Base-by-base conservation (phyloP, 92 coral and sea anemone genomes). In the Palythoa grandis region DNA sequence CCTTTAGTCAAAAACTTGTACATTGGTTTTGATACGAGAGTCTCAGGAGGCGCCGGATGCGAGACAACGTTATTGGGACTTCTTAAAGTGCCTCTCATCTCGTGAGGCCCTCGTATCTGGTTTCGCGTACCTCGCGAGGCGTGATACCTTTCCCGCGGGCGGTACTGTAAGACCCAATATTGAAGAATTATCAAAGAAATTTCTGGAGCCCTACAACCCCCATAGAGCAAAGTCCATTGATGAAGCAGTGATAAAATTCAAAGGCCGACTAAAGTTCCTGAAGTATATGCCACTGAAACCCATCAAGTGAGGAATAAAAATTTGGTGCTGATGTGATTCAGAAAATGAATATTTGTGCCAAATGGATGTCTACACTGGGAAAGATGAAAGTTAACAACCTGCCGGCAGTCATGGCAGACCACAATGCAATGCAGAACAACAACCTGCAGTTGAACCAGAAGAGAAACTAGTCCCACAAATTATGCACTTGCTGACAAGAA, bases 401-500 rank as follows among this genome's bases (percentile, higher is more conserved):
- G 11, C 38, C 74, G 3, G 1, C 35, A 29, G 1, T 29, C 35
- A 29, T 0, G 35, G 35, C 35, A 29, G 35, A 29, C 1, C 35
- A 29, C 35, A 29, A 29, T 0, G 35, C 35, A 1, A 29, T 29
- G 35, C 35, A 29, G 35, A 72, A n/a, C 52, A 35, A 11, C 53
- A 10, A 40, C n/a, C 54, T 11, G 10, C 58, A 60, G 56, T 17
- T 13, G 29, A 66, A 19, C 74, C 19, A 37, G 77, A 67, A 56
- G 68, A 83, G 23, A 35, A 22, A 48, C 65, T 47, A 2, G 35
- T 54, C n/a, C 40, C 65, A 11, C 63, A 16, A 6, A 37, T 83
- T 83, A 78, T 83, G 57, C 78, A 66, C 37, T 48, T 57, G 77
- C 79, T 83, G 25, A 83, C 87, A 16, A 69, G 76, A 71, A 65